Evolutionary conservation across 1,140 invertebrate species (phyloP), one percentile per base, ranked within the genome.

Genomic region (Calephelis virginiensis): DNA sequence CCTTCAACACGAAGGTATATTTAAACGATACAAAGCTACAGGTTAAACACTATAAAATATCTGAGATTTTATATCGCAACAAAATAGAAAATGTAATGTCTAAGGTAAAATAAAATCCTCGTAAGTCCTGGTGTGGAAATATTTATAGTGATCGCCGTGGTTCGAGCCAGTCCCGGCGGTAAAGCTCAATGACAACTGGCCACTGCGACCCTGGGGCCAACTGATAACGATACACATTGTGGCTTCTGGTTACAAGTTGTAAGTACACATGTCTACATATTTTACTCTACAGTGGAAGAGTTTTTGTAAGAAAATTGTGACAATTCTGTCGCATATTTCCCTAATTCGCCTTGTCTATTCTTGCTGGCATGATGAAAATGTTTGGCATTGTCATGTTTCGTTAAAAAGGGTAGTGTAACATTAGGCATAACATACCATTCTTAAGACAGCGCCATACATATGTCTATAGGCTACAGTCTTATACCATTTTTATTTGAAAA

Each of bases 111-210:
- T 6, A 50, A 50, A 50, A 50, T 50, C 49, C 49, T 13, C 14
- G 14, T 17, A 50, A 50, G 49, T 50, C 49, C n/a, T 14, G 14
- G 49, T 50, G 49, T 9, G 49, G 13, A 50, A 50, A 50, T 50
- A 50, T 50, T 50, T 50, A 50, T 50, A 14, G 49, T 50, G 17
- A 53, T 53, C 48, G n/a, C 48, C 48, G n/a, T 13, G 48, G n/a
- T n/a, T 50, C 48, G 48, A 13, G 48, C 48, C 6, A 13, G 48
- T 50, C 48, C 48, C 48, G 48, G 48, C 48, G 48, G 48, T 50
- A 50, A 50, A 50, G 14, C 48, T 50, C 48, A n/a, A n/a, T 50
- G 48, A 50, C 48, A 13, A 50, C 48, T 8, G 10, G 48, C 48
- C 48, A 13, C 8, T n/a, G 48, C 14, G 48, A 13, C 48, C 48